Evolutionary conservation across 2,888 invertebrate genomes (phyloP).

Genomic region (Abrostola tripartita): DNA sequence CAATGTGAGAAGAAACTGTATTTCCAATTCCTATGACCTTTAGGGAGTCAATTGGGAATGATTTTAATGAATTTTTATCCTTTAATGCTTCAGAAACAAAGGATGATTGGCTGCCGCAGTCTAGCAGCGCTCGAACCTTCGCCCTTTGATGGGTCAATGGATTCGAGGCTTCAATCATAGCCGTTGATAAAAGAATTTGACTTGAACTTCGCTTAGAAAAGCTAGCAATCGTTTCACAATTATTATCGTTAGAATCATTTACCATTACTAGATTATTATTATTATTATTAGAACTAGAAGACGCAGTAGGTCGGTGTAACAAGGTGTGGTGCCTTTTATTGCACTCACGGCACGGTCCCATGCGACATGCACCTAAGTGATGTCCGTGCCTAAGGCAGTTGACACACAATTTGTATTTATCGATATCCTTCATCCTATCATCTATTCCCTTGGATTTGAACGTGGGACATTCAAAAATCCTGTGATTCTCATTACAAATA

Average conservation of each 20-base stretch:
- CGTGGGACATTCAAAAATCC: constrained; percentile 49
- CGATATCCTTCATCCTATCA: constrained; percentile 22
- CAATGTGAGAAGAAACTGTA: constrained; percentile 4
- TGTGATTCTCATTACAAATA: constrained; percentile 44
- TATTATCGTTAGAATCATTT: neutral
- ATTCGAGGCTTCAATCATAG: constrained; percentile 6
- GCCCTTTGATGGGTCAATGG: constrained; percentile 6
- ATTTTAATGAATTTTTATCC: constrained; percentile 4
- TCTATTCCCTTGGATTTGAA: constrained; percentile 42
- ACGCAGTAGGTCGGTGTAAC: constrained; percentile 28
- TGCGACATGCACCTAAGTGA: constrained; percentile 35
- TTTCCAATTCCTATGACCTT: constrained; percentile 42
- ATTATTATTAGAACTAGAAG: neutral
- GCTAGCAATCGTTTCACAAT: constrained; percentile 8
- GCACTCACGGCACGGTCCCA: constrained; percentile 53
- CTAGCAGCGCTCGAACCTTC: constrained; percentile 8
- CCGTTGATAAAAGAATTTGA: constrained; percentile 14
- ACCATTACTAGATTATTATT: neutral
- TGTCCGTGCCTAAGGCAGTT: constrained; percentile 53
- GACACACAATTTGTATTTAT: constrained; percentile 39
- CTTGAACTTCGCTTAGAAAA: constrained; percentile 2
- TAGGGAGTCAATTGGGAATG: constrained; percentile 11
- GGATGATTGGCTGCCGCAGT: constrained; percentile 5
- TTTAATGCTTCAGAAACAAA: constrained; percentile 7
- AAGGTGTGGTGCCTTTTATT: constrained; percentile 46